Evolutionary conservation across 2,888 invertebrate genomes (phyloP), one percentile per base, ranked within the genome.

Genomic region (Gryllus longicercus): DNA sequence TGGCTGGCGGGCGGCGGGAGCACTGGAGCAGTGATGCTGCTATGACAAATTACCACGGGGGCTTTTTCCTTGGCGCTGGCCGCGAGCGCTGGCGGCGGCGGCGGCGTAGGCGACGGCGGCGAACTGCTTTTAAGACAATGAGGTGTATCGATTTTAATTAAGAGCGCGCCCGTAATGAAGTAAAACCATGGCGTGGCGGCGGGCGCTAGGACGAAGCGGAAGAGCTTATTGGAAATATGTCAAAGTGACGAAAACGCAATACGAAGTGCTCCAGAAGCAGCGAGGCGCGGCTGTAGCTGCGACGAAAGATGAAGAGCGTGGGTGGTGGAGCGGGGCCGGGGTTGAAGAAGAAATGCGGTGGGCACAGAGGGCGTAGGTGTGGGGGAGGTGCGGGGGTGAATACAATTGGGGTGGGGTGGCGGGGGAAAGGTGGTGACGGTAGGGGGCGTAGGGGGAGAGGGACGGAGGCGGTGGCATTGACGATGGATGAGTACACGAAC

Each of bases 121-220:
- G 38, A 38, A 38, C 38, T 38, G 63, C 63, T 63, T n/a, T 63
- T 63, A 63, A 63, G 63, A 63, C 63, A 63, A 63, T 63, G 63
- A 63, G 63, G 63, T 63, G 63, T 63, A 63, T 63, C 63, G 63
- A 63, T 63, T 63, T 63, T 63, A 63, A 63, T 63, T 63, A 63
- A 63, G 63, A 63, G n/a, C 63, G 63, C 63, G 14, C 16, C 16
- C 5, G 63, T 63, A 63, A 63, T 63, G 14, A 63, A 63, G 63
- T 63, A 63, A 63, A 63, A 63, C 63, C 63, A 12, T 63, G 14
- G 63, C 63, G 63, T 12, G 63, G 63, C 10, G 18, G 16, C 14
- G 63, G 63, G 63, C 16, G n/a, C 63, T 8, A 63, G 63, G 38
- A 38, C 38, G 38, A 38, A 8, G 38, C 38, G 38, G 38, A 38